These are phyloP conservation scores for Choloepus didactylus DNA, from an alignment of 2,797 vertebrate genomes.

Conservation along the genomic window DNA sequence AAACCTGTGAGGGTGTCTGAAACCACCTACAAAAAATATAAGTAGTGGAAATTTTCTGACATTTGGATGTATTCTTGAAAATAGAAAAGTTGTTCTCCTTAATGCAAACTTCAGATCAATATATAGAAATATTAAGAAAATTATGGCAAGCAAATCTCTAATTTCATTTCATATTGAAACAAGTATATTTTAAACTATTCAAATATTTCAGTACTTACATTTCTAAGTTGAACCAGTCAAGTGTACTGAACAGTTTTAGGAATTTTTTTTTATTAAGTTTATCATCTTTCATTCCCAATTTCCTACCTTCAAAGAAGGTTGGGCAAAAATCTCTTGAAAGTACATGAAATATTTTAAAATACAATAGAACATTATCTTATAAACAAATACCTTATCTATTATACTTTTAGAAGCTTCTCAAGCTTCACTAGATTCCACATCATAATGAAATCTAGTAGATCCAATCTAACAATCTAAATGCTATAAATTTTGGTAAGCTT, in stretches of 20 bases:
- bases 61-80: neutral
- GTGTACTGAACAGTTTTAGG: neutral
- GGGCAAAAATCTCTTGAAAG: constrained; percentile 29
- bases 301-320: constrained; percentile 7
- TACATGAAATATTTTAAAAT: constrained; percentile 59
- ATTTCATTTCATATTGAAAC: constrained; percentile 8
- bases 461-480: constrained; percentile 25
- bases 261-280: constrained; percentile 30
- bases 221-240: constrained; percentile 26
- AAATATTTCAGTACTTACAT: constrained; percentile 35
- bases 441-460: constrained; percentile 19
- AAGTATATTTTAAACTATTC: constrained; percentile 22
- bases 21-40: constrained; percentile 93
- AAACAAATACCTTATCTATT: constrained; percentile 12
- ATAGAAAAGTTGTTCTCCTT: constrained; percentile 4
- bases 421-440: neutral
- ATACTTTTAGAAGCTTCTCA: neutral
- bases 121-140: constrained; percentile 27
- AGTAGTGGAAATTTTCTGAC: neutral
- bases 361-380: constrained; percentile 30
- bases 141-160: neutral
- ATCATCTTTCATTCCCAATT: constrained; percentile 17
- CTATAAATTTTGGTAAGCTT: constrained; percentile 26
- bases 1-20: constrained; percentile 97
- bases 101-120: constrained; percentile 5